Conservation (phyloP, 2,888 invertebrate genomes). For the Entomobrya proxima region DNA sequence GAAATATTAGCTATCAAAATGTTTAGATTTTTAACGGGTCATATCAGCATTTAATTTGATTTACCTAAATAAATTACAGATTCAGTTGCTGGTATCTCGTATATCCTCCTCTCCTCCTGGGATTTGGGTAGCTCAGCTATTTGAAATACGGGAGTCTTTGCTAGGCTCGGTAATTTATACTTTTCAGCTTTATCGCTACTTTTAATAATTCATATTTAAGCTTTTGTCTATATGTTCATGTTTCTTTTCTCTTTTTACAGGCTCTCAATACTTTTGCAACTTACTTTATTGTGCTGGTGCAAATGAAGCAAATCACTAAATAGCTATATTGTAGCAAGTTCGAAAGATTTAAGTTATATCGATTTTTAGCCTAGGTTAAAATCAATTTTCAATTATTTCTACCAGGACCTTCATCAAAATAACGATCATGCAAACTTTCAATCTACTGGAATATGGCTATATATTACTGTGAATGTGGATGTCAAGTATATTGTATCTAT, state of each 20-base stretch:
- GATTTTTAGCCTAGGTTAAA: too few relatives aligned
- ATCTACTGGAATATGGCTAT: too few relatives aligned
- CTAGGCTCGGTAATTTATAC: constrained; percentile 35
- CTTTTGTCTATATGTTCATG: not conserved
- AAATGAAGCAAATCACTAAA: constrained; percentile 12
- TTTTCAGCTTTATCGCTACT: too few relatives aligned
- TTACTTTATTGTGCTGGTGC: constrained; percentile 44
- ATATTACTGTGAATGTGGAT: too few relatives aligned
- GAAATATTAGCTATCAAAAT: not conserved
- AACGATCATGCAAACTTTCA: too few relatives aligned
- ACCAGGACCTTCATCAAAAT: too few relatives aligned
- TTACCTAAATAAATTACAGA: too few relatives aligned
- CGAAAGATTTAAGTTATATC: not conserved
- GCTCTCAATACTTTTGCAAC: constrained; percentile 43
- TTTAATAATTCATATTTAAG: not conserved
- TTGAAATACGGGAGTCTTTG: constrained; percentile 12
- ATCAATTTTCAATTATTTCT: too few relatives aligned
- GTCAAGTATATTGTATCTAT: too few relatives aligned
- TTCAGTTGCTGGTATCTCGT: constrained; percentile 29
- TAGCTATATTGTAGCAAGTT: not conserved
- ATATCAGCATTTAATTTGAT: too few relatives aligned
- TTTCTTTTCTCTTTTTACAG: too few relatives aligned
- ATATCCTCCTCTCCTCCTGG: constrained; percentile 9
- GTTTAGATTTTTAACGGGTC: too few relatives aligned
- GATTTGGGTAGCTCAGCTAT: constrained; percentile 4